Evolutionary conservation across 2,797 vertebrate species (phyloP).

Genomic region (Botia almorhae): DNA sequence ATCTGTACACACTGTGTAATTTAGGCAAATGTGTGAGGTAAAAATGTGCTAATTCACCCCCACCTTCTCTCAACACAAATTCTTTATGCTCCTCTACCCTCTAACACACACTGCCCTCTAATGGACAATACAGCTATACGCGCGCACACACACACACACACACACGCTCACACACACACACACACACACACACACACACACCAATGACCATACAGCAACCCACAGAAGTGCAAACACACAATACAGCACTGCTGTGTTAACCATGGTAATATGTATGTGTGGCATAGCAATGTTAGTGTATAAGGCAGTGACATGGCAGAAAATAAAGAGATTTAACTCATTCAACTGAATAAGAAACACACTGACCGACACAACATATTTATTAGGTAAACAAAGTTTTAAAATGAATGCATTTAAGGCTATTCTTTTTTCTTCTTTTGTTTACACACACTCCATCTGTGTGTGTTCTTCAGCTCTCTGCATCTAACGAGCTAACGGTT

Average conservation of each 20-base stretch:
- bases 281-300: neutral
- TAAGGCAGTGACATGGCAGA: neutral
- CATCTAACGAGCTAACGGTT: conserved; percentile 34
- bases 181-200: neutral
- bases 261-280: conserved; percentile 20
- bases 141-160: conserved; percentile 10
- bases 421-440: neutral
- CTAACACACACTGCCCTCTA: conserved; percentile 24
- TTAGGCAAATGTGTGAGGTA: neutral
- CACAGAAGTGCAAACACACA: conserved; percentile 39
- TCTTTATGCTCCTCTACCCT: neutral
- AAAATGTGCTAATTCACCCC: neutral
- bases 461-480: conserved; percentile 1
- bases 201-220: neutral
- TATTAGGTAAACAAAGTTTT: neutral
- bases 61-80: neutral
- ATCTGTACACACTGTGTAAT: too few species aligned
- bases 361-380: too few species aligned
- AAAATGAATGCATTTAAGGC: neutral
- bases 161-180: neutral
- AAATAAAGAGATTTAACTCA: neutral
- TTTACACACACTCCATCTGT: neutral
- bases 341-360: neutral
- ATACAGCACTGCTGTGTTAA: conserved; percentile 40
- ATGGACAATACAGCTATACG: neutral